Percentiles rank a stretch among this genome's conserved stretches.
phyloP scores from a whole-genome alignment of 2,797 vertebrate species.

The Catostomus latipinnis region DNA sequence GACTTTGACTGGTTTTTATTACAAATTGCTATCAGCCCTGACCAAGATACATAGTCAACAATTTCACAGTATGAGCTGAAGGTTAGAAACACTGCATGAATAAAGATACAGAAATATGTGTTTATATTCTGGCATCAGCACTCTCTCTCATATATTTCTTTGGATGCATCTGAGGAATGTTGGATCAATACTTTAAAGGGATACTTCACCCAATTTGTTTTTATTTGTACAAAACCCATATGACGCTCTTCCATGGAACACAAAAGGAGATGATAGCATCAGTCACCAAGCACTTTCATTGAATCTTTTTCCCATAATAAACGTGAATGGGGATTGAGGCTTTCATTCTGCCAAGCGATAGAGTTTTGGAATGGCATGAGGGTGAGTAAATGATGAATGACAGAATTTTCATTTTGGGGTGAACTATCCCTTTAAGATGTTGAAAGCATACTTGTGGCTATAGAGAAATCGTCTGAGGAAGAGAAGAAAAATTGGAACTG shows the following conservation, averaged over 20 bases:
- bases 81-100: background rate
- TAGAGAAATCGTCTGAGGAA: background rate
- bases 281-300: too few species aligned
- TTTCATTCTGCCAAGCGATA: too few species aligned
- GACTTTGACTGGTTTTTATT: background rate
- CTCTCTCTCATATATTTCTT: slow-evolving; percentile 33
- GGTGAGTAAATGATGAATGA: too few species aligned
- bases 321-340: too few species aligned
- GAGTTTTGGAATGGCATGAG: too few species aligned
- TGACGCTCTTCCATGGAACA: too few species aligned
- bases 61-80: slow-evolving; percentile 7
- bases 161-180: slow-evolving; percentile 6
- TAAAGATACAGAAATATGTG: slow-evolving; percentile 15
- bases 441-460: background rate
- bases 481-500: background rate
- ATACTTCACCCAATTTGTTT: too few species aligned
- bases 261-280: too few species aligned
- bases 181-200: background rate
- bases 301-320: too few species aligned
- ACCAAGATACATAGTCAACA: background rate
- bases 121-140: slow-evolving; percentile 37
- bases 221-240: too few species aligned
- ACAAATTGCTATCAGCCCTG: slow-evolving; percentile 20
- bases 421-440: background rate
- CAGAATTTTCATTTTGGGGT: too few species aligned